These are phyloP conservation scores for Rousettus madagascariensis DNA, from an alignment of 2,797 vertebrate species.

Conservation along the genomic window DNA sequence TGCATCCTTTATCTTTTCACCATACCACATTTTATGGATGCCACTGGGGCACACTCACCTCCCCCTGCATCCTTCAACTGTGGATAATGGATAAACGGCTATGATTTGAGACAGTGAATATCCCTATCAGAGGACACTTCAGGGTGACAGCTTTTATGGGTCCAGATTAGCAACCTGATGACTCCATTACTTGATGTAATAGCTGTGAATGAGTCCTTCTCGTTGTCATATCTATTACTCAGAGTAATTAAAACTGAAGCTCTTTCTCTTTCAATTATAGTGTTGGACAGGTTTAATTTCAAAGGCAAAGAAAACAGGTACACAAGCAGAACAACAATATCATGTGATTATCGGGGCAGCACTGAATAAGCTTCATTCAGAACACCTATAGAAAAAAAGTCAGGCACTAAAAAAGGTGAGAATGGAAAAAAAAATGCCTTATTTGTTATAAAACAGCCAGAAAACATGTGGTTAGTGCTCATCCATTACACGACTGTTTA, in stretches of 20 bases:
- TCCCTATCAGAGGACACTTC: not conserved
- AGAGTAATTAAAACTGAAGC: constrained; percentile 72
- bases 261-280: constrained; percentile 68
- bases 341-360: constrained; percentile 56
- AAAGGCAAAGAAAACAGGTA: not conserved
- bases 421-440: constrained; percentile 16
- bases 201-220: constrained; percentile 43
- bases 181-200: constrained; percentile 57
- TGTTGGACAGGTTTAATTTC: constrained; percentile 43
- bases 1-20: not conserved
- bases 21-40: not conserved
- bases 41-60: not conserved
- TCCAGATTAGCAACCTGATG: constrained; percentile 58
- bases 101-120: constrained; percentile 53
- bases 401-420: not conserved
- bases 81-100: not conserved
- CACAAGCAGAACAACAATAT: not conserved
- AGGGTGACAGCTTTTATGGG: not conserved
- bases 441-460: constrained; percentile 5
- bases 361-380: constrained; percentile 26
- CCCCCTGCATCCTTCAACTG: not conserved
- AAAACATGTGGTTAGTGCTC: not conserved
- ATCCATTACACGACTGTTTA: not conserved
- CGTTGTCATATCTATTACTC: constrained; percentile 66
- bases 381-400: constrained; percentile 12